Conservation (phyloP, 2,113 vertebrate species). For the Bostrychus sinensis region DNA sequence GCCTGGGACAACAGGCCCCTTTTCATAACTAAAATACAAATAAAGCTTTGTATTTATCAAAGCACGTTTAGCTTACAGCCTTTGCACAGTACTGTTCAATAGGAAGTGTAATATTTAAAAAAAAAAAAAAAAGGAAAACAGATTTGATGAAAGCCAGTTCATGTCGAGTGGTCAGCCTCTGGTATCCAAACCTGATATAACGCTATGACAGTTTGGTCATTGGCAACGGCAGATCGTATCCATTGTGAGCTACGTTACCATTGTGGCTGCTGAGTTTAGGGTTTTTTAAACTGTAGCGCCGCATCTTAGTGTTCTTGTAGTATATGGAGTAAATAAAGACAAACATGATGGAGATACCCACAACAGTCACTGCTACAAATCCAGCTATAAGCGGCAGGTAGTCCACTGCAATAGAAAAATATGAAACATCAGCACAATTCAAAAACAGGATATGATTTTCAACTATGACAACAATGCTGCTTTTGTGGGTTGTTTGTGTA, state of each 20-base stretch:
- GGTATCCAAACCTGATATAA: background rate
- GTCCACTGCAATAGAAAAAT: conserved; percentile 71
- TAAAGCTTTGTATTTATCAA: too few relatives aligned
- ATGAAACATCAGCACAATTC: background rate
- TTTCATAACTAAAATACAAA: too few relatives aligned
- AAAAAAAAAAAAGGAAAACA: background rate
- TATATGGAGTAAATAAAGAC: conserved; percentile 80
- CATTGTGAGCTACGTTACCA: conserved; percentile 73
- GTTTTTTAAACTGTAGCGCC: conserved; percentile 74
- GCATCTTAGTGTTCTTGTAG: conserved; percentile 82
- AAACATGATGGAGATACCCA: conserved; percentile 71
- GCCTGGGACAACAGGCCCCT: too few relatives aligned
- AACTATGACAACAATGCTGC: too few relatives aligned
- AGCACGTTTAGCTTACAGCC: too few relatives aligned
- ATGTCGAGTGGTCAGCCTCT: conserved; percentile 17
- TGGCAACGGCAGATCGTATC: conserved; percentile 69
- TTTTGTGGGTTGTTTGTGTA: too few relatives aligned
- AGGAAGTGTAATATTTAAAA: background rate
- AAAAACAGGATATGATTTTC: background rate
- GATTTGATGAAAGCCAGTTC: background rate
- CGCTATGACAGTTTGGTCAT: conserved; percentile 74
- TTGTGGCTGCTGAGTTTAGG: conserved; percentile 62
- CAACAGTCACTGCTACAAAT: conserved; percentile 73
- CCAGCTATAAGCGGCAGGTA: conserved; percentile 79
- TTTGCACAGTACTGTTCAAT: background rate